These are phyloP conservation scores for Platygyra sinensis DNA, from an alignment of 64 coral and sea anemone genomes.

Conservation along the genomic window DNA sequence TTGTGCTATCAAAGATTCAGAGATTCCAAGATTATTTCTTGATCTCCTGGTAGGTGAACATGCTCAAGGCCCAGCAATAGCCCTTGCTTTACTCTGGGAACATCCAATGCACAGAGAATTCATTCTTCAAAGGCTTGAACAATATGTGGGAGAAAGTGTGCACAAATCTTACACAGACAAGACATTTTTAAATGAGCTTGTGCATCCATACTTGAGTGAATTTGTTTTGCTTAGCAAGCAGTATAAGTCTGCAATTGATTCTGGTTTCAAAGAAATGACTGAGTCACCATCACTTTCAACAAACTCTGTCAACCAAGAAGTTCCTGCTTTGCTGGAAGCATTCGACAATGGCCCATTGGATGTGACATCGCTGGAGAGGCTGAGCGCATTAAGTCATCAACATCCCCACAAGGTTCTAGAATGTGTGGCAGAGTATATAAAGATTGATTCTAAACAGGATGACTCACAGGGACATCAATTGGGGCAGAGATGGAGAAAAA, in stretches of 20 bases:
- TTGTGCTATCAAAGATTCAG: background rate
- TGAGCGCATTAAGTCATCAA: slow-evolving; percentile 17
- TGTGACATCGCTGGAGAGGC: background rate
- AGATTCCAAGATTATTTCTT: slow-evolving; percentile 16
- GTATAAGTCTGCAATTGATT: background rate
- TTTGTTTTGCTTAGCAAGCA: slow-evolving; percentile 17
- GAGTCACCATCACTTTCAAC: background rate
- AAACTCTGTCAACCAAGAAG: slow-evolving; percentile 5
- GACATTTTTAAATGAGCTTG: slow-evolving; percentile 24
- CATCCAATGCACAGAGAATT: slow-evolving; percentile 48
- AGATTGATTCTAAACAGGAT: slow-evolving; percentile 4
- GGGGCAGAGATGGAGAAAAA: slow-evolving; percentile 27
- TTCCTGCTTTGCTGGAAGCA: background rate
- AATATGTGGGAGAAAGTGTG: background rate
- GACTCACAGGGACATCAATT: background rate
- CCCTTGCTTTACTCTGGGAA: slow-evolving; percentile 41
- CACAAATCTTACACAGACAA: background rate
- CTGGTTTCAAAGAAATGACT: background rate
- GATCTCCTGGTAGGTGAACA: slow-evolving; percentile 20
- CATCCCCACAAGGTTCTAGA: slow-evolving; percentile 1
- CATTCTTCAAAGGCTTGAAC: slow-evolving; percentile 27
- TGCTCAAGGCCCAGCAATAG: slow-evolving; percentile 41
- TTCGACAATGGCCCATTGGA: background rate
- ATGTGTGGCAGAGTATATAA: slow-evolving; percentile 25
- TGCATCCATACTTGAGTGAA: slow-evolving; percentile 31